Percentiles rank a stretch among this genome's conserved stretches.
These are phyloP conservation scores for Pachycephala philippinensis DNA, from an alignment of 2,113 vertebrate species.

Conservation along the genomic window DNA sequence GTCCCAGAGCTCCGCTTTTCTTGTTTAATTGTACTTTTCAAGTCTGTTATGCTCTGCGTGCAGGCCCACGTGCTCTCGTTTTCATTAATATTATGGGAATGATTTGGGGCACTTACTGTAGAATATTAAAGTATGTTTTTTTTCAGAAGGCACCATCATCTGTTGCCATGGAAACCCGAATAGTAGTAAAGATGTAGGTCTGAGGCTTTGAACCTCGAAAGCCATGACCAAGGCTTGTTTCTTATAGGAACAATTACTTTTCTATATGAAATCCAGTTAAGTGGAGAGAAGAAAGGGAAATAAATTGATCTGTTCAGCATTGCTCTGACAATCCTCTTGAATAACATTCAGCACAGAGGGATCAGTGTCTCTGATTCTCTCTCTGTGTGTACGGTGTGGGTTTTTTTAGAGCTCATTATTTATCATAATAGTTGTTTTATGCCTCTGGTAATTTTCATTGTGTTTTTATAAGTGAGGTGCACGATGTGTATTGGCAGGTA, in stretches of 20 bases:
- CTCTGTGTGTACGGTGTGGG: neutral
- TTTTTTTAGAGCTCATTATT: neutral
- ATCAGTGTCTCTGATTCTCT: neutral
- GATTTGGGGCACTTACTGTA: constrained; percentile 48
- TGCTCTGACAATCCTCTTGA: neutral
- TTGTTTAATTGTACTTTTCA: neutral
- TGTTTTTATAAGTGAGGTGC: neutral
- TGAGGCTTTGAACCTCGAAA: constrained; percentile 54
- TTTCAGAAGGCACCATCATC: constrained; percentile 40
- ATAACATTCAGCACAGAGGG: neutral
- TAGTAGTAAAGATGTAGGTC: constrained; percentile 44
- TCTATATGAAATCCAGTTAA: constrained; percentile 22
- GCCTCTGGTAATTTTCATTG: neutral
- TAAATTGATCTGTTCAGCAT: constrained; percentile 25
- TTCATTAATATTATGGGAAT: neutral
- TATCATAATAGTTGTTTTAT: constrained; percentile 3
- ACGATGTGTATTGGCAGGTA: neutral
- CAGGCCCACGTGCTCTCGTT: neutral
- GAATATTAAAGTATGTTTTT: constrained; percentile 41
- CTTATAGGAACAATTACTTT: constrained; percentile 27
- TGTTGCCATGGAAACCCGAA: constrained; percentile 74
- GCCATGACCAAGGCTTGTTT: neutral
- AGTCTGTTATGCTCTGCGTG: neutral
- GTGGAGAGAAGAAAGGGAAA: constrained; percentile 22
- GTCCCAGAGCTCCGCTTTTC: neutral